phyloP scores from a whole-genome alignment of 2,888 invertebrate genomes.

The Hypolimnas misippus region DNA sequence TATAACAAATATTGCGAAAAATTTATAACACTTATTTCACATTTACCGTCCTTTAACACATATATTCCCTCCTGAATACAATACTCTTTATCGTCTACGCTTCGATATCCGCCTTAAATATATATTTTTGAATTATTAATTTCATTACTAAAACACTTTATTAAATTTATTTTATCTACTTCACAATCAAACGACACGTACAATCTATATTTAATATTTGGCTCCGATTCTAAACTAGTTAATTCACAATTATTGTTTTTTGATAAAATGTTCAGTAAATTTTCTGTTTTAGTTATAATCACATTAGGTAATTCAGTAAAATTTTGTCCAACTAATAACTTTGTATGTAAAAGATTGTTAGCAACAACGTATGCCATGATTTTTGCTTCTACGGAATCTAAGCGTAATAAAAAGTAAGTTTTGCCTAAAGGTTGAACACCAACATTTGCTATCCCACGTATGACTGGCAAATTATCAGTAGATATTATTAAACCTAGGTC shows the following conservation, averaged over 20 bases:
- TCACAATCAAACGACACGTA: not conserved
- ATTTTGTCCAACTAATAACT: not conserved
- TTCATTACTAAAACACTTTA: not conserved
- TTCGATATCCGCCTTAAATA: not conserved
- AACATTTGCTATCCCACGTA: not conserved
- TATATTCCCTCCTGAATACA: not conserved
- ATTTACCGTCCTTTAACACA: not conserved
- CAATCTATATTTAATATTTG: not conserved
- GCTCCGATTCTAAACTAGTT: not conserved
- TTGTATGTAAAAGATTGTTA: not conserved
- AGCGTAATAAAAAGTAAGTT: not conserved
- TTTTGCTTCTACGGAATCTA: not conserved
- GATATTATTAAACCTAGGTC: not conserved
- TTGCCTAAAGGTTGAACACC: not conserved
- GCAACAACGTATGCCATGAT: not conserved
- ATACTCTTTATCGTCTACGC: not conserved
- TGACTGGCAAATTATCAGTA: not conserved
- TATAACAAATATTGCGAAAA: not conserved
- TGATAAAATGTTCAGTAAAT: not conserved
- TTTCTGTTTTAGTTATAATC: not conserved
- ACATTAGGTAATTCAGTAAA: conserved; percentile 1
- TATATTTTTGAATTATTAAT: not conserved
- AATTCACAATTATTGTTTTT: not conserved
- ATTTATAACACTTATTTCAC: not conserved
- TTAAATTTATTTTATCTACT: not conserved